Conservation (phyloP, 2,113 vertebrate genomes). For the Nanorana parkeri region DNA sequence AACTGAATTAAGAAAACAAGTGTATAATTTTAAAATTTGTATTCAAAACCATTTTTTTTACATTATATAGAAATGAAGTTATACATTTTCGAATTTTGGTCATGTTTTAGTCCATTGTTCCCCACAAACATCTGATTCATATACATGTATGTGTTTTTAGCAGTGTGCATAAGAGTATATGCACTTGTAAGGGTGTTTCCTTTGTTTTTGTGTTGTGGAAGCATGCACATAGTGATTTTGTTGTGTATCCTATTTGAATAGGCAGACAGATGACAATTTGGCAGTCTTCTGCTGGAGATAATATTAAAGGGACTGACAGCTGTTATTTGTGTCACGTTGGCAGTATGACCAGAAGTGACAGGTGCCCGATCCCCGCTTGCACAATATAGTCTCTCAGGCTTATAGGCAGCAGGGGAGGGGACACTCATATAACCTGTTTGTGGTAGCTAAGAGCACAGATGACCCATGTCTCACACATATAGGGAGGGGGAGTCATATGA, state of each 20-base stretch:
- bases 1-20: too few relatives aligned
- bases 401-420: neutral
- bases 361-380: conserved; percentile 20
- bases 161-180: too few relatives aligned
- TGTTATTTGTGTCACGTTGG: conserved; percentile 19
- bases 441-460: neutral
- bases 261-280: neutral
- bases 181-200: too few relatives aligned
- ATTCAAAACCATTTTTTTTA: too few relatives aligned
- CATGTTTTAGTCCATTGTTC: too few relatives aligned
- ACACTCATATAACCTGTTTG: conserved; percentile 42
- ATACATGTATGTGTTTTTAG: too few relatives aligned
- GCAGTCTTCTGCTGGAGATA: neutral
- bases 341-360: conserved; percentile 31
- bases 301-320: neutral
- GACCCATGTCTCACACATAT: neutral
- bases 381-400: neutral
- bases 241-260: neutral
- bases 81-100: too few relatives aligned
- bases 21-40: too few relatives aligned
- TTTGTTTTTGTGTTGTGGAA: too few relatives aligned
- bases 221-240: too few relatives aligned
- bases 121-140: too few relatives aligned
- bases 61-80: too few relatives aligned
- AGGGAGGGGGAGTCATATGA: conserved; percentile 20